Conservation (phyloP, 2,113 vertebrate genomes). For the Centropus unirufus region DNA sequence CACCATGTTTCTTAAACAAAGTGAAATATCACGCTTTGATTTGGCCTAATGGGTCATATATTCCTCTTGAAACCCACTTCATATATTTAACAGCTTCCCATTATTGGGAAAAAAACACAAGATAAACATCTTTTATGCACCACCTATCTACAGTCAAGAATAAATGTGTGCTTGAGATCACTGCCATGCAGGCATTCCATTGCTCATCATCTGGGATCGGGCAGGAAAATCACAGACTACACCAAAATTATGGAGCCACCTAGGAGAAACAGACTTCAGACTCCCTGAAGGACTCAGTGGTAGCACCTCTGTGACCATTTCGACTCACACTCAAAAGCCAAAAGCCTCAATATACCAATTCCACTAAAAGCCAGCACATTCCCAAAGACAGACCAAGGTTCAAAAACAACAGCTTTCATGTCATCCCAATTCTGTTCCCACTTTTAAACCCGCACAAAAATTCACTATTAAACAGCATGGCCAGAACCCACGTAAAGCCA, state of each 20-base stretch:
- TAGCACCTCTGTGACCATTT: background rate
- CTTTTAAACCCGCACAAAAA: background rate
- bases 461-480: background rate
- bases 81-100: constrained; percentile 37
- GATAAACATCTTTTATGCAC: constrained; percentile 44
- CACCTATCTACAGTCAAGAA: constrained; percentile 28
- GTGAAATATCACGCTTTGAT: constrained; percentile 55
- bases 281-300: background rate
- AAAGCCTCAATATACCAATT: background rate
- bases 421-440: background rate
- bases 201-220: background rate
- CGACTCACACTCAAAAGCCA: background rate
- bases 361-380: accelerated
- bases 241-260: background rate
- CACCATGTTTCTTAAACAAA: constrained; percentile 47
- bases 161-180: constrained; percentile 34
- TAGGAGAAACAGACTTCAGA: background rate
- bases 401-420: background rate
- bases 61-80: constrained; percentile 61
- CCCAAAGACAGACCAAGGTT: background rate
- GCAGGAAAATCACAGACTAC: background rate
- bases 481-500: background rate
- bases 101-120: no score
- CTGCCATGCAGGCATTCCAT: background rate
- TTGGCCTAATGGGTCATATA: constrained; percentile 48